A percentile compares a stretch with the other conserved stretches of the same genome.
Evolutionary conservation across 2,888 invertebrate species (phyloP).

Genomic region (Hydriomena furcata): DNA sequence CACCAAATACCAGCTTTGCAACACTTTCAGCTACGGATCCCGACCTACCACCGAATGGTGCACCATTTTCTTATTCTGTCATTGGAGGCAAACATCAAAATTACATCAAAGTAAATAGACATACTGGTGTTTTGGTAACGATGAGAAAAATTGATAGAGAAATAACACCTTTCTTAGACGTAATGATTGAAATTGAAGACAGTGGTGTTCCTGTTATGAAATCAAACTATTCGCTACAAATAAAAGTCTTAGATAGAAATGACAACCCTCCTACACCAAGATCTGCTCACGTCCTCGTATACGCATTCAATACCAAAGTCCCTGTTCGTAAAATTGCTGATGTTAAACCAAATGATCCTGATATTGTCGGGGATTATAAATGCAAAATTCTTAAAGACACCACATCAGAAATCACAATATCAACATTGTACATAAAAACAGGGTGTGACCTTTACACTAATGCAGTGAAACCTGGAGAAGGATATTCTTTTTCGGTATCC

Average conservation of each 20-base stretch:
- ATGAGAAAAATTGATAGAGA: conserved; percentile 93
- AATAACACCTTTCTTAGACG: conserved; percentile 87
- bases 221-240: conserved; percentile 89
- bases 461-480: conserved; percentile 87
- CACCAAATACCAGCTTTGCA: conserved; percentile 91
- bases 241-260: conserved; percentile 93
- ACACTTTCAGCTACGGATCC: conserved; percentile 94
- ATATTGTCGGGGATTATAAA: conserved; percentile 93
- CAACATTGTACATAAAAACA: conserved; percentile 87
- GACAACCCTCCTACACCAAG: conserved; percentile 94
- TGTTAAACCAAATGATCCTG: conserved; percentile 96
- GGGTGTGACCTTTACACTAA: conserved; percentile 92
- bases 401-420: conserved; percentile 82
- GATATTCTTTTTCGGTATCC: conserved; percentile 90
- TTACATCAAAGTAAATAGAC: conserved; percentile 89
- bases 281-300: conserved; percentile 90
- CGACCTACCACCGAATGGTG: conserved; percentile 95
- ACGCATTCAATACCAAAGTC: conserved; percentile 89
- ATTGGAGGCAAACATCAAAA: conserved; percentile 91
- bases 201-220: conserved; percentile 93
- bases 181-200: conserved; percentile 93
- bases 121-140: conserved; percentile 91
- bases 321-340: conserved; percentile 94
- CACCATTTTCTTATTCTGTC: conserved; percentile 92
- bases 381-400: conserved; percentile 91